Evolutionary conservation across 2,797 vertebrate genomes (phyloP).

Genomic region (Peromyscus attwateri): DNA sequence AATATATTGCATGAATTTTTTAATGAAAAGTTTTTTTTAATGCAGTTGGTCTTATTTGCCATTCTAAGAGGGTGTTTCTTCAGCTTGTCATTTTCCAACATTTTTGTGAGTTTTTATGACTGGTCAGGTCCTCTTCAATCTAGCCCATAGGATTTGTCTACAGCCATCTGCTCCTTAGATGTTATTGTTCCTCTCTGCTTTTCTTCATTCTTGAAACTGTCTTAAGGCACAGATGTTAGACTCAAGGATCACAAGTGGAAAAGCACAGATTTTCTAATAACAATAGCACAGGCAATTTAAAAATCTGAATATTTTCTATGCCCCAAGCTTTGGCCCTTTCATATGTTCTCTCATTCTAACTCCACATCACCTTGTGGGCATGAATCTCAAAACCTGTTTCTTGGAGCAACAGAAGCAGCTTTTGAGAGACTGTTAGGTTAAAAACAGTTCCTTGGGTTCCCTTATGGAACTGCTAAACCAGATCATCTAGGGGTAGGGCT

Average conservation of each 20-base stretch:
- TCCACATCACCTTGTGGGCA: neutral
- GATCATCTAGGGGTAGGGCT: neutral
- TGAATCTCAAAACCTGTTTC: slow-evolving; percentile 8
- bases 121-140: neutral
- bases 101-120: neutral
- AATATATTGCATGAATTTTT: neutral
- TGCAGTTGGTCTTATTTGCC: neutral
- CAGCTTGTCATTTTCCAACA: neutral
- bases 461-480: neutral
- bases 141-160: slow-evolving; percentile 18
- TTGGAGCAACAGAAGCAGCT: neutral
- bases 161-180: neutral
- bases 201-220: neutral
- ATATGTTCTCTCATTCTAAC: slow-evolving; percentile 19
- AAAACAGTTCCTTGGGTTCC: neutral
- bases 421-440: neutral
- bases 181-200: neutral
- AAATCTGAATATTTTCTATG: neutral
- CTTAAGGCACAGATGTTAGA: slow-evolving; percentile 16
- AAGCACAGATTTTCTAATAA: slow-evolving; percentile 37
- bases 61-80: neutral
- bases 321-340: neutral
- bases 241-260: neutral
- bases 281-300: neutral
- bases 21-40: neutral